phyloP scores from a whole-genome alignment of 2,888 invertebrate genomes.

The Exephanes ischioxanthus region DNA sequence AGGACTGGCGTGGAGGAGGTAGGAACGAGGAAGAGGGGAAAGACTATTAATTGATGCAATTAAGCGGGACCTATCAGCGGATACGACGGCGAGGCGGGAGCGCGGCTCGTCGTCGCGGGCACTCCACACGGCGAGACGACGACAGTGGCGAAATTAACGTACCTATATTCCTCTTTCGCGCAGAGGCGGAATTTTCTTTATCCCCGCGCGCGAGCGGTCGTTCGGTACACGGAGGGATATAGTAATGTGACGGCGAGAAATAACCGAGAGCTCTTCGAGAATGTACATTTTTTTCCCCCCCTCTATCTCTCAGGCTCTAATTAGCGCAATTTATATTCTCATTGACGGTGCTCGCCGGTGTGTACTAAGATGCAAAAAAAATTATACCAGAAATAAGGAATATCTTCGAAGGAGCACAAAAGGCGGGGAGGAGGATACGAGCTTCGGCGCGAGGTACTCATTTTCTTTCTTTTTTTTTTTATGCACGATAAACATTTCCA shows the following conservation, averaged over 20 bases:
- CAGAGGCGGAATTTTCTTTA: conserved; percentile 58
- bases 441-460: neutral
- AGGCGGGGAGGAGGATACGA: conserved; percentile 33
- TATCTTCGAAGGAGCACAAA: conserved; percentile 37
- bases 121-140: conserved; percentile 46
- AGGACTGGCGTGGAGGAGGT: conserved; percentile 11
- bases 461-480: conserved; percentile 13
- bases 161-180: conserved; percentile 55
- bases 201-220: conserved; percentile 20
- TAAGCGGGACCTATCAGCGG: conserved; percentile 69
- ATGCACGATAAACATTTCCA: conserved; percentile 9
- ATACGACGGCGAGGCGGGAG: conserved; percentile 61
- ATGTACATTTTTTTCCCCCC: neutral
- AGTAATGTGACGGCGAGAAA: conserved; percentile 39
- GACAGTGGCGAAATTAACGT: conserved; percentile 71
- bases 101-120: conserved; percentile 48
- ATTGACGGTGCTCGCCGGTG: conserved; percentile 54
- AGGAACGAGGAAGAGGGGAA: conserved; percentile 57
- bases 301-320: conserved; percentile 48
- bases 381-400: conserved; percentile 17
- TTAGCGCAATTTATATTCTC: conserved; percentile 71
- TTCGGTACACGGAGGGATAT: conserved; percentile 19
- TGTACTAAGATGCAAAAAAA: conserved; percentile 24
- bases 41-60: conserved; percentile 74
- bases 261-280: conserved; percentile 40